A percentile compares a stretch with the other conserved stretches of the same genome.
Conservation (phyloP, 2,888 invertebrate species). For the Aleiodes alternator region DNA sequence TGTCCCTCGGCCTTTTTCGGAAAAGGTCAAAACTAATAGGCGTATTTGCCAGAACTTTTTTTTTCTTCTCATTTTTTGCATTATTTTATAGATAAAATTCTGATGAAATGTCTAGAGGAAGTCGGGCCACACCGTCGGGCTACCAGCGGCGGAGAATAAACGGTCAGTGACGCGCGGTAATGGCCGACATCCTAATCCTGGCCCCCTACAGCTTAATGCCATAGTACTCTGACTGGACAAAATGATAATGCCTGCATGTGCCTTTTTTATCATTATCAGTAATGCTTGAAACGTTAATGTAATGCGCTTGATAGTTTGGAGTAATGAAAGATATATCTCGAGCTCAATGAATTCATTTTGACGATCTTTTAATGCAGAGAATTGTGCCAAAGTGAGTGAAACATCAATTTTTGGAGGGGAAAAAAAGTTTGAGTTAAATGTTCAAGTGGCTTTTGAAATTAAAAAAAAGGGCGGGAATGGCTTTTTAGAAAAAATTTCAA, state of each 20-base stretch:
- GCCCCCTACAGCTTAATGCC: slow-evolving; percentile 73
- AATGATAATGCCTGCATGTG: slow-evolving; percentile 71
- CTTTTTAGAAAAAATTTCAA: too few relatives aligned
- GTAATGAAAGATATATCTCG: slow-evolving; percentile 25
- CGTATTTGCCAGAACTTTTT: too few relatives aligned
- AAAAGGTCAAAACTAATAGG: too few relatives aligned
- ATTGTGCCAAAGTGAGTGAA: too few relatives aligned
- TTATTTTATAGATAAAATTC: background rate
- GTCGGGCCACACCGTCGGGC: slow-evolving; percentile 65
- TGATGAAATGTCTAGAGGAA: slow-evolving; percentile 64
- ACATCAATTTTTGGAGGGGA: too few relatives aligned
- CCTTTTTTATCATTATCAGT: slow-evolving; percentile 70
- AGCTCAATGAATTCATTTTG: slow-evolving; percentile 18
- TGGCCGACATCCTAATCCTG: slow-evolving; percentile 76
- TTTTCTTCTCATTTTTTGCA: slow-evolving; percentile 10
- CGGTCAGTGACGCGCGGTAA: slow-evolving; percentile 75
- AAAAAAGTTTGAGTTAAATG: too few relatives aligned
- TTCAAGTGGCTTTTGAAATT: too few relatives aligned
- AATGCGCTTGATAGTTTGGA: too few relatives aligned
- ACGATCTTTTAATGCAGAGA: background rate
- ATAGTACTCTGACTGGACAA: slow-evolving; percentile 59
- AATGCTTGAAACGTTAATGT: slow-evolving; percentile 15
- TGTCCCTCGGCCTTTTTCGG: too few relatives aligned
- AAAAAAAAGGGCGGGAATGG: too few relatives aligned
- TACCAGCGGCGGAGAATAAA: slow-evolving; percentile 70